Conservation (phyloP, 2,113 vertebrate species). For the Turnix velox region DNA sequence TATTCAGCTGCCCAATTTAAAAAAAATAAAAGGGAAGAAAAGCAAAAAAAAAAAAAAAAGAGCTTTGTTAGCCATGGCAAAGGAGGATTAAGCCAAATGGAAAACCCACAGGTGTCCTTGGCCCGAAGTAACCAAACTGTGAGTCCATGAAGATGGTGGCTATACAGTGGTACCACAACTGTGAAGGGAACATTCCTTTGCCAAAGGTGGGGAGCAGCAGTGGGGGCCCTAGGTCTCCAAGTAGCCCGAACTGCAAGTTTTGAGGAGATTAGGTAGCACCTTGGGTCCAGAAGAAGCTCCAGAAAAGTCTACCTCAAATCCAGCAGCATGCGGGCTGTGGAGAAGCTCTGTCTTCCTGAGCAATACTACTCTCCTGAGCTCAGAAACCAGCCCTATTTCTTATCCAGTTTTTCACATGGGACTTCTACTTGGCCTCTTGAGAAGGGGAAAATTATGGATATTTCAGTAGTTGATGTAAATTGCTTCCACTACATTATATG, state of each 20-base stretch:
- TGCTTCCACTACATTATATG: background rate
- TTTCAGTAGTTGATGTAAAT: background rate
- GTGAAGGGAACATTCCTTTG: rapidly evolving
- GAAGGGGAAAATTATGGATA: background rate
- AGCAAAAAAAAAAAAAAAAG: background rate
- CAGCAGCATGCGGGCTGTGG: background rate
- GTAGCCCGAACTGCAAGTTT: background rate
- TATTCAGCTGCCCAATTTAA: background rate
- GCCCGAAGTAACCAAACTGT: background rate
- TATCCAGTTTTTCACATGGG: background rate
- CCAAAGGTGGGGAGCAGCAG: background rate
- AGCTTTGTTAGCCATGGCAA: background rate
- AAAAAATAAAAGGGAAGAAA: background rate
- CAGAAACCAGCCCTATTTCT: background rate
- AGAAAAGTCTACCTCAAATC: background rate
- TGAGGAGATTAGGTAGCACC: background rate
- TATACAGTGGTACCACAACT: background rate
- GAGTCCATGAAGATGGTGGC: rapidly evolving
- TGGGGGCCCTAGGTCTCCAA: background rate
- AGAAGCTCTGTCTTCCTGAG: background rate
- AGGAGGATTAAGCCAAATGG: background rate
- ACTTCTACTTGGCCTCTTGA: background rate
- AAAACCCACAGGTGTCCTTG: background rate
- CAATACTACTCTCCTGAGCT: background rate
- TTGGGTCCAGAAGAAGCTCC: background rate